phyloP scores from a whole-genome alignment of 2,888 invertebrate species.

The Calameuta filiformis region DNA sequence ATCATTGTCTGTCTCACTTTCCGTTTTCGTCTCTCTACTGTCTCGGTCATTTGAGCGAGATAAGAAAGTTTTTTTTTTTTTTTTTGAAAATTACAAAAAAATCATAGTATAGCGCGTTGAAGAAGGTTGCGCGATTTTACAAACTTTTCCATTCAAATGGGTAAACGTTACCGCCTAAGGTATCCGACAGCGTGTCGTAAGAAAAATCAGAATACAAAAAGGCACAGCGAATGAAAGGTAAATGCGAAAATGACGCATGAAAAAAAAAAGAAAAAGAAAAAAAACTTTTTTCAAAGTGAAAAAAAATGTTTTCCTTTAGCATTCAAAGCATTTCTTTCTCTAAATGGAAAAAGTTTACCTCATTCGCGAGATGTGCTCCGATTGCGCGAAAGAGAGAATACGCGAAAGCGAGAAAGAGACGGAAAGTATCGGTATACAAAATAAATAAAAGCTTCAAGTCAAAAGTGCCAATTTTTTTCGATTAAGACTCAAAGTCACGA shows the following conservation, averaged over 20 bases:
- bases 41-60: background rate
- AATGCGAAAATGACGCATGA: background rate
- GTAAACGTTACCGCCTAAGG: background rate
- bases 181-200: background rate
- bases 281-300: background rate
- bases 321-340: background rate
- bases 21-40: background rate
- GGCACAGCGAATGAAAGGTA: background rate
- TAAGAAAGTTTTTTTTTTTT: conserved; percentile 24
- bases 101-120: conserved; percentile 18
- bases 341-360: too few species aligned
- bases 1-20: background rate
- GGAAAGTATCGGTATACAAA: too few species aligned
- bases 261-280: background rate
- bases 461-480: too few species aligned
- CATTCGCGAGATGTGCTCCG: too few species aligned
- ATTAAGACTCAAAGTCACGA: too few species aligned
- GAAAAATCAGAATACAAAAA: background rate
- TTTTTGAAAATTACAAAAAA: conserved; percentile 29
- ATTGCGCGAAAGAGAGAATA: too few species aligned
- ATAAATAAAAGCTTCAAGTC: too few species aligned
- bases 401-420: too few species aligned
- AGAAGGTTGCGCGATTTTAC: conserved; percentile 16
- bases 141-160: conserved; percentile 26
- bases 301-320: background rate